These are phyloP conservation scores for Microchrysa polita DNA, from an alignment of 2,888 invertebrate species.

Conservation along the genomic window DNA sequence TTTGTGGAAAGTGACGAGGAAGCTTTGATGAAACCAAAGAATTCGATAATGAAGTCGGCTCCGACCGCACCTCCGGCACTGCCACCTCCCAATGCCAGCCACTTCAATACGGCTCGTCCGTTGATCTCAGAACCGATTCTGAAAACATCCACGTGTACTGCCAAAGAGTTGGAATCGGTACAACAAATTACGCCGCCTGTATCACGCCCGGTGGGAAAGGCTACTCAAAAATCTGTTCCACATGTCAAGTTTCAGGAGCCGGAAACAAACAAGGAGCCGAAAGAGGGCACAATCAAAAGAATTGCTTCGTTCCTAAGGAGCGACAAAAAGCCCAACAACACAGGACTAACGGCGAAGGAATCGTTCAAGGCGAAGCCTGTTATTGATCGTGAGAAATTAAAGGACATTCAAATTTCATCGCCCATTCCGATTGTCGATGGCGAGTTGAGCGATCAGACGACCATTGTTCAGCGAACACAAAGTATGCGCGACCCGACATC, in stretches of 20 bases:
- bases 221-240: slow-evolving; percentile 71
- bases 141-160: slow-evolving; percentile 83
- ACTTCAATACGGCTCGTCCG: slow-evolving; percentile 71
- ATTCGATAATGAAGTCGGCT: slow-evolving; percentile 5
- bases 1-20: neutral
- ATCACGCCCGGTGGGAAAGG: slow-evolving; percentile 67
- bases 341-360: slow-evolving; percentile 69
- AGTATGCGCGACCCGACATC: slow-evolving; percentile 76
- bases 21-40: neutral
- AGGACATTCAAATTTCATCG: slow-evolving; percentile 82
- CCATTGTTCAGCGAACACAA: slow-evolving; percentile 77
- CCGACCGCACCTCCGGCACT: slow-evolving; percentile 64
- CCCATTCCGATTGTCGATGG: slow-evolving; percentile 76
- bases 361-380: slow-evolving; percentile 72
- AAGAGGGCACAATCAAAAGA: slow-evolving; percentile 74
- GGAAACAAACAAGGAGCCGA: slow-evolving; percentile 65
- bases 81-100: slow-evolving; percentile 73
- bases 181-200: slow-evolving; percentile 66
- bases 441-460: slow-evolving; percentile 70
- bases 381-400: slow-evolving; percentile 75
- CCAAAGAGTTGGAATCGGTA: slow-evolving; percentile 73
- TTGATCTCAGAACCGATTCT: slow-evolving; percentile 84
- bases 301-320: slow-evolving; percentile 80
- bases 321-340: slow-evolving; percentile 66
- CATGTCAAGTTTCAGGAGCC: slow-evolving; percentile 61